Conservation (phyloP, 1,140 invertebrate species). For the Dinothrombium tinctorium region DNA sequence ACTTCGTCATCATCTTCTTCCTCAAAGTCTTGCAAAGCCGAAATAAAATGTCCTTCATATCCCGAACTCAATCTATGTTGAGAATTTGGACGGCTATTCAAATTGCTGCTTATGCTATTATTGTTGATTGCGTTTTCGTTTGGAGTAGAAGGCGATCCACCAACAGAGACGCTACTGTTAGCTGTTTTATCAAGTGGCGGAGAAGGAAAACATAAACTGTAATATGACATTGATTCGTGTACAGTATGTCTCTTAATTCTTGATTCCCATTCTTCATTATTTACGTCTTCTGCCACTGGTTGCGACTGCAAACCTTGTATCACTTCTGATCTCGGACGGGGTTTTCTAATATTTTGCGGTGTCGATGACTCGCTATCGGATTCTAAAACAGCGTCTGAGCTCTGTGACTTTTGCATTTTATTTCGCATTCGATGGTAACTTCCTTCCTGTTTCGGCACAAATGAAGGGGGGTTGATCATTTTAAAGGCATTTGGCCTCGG, state of each 20-base stretch:
- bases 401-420: constrained; percentile 15
- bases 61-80: no score
- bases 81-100: no score
- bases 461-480: neutral
- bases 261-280: neutral
- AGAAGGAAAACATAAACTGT: constrained; percentile 11
- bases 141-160: neutral
- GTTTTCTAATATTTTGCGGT: constrained; percentile 9
- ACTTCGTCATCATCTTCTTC: neutral
- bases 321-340: constrained; percentile 4
- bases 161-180: neutral
- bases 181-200: constrained; percentile 4
- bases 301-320: neutral
- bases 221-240: constrained; percentile 12
- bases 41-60: no score
- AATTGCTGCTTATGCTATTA: no score
- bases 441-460: neutral
- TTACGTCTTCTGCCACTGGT: neutral
- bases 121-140: neutral
- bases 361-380: constrained; percentile 13
- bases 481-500: neutral
- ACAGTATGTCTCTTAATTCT: constrained; percentile 11
- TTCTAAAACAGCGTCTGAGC: constrained; percentile 17
- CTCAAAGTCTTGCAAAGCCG: neutral
- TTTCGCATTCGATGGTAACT: neutral